These are phyloP conservation scores for Phoxinus phoxinus DNA, from an alignment of 2,113 vertebrate species.

Conservation along the genomic window DNA sequence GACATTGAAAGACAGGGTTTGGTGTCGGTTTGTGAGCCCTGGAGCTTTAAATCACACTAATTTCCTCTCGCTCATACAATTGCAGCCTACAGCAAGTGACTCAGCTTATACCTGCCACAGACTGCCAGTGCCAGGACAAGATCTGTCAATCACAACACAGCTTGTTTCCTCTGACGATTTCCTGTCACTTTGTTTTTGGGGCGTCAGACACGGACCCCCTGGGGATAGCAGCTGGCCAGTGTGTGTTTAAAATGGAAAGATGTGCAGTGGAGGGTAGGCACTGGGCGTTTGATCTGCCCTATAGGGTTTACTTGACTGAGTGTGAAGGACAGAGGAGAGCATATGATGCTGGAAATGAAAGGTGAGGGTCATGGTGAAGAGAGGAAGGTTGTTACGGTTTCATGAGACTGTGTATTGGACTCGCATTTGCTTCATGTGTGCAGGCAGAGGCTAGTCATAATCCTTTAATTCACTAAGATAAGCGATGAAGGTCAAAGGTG, in stretches of 20 bases:
- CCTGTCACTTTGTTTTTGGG: slow-evolving; percentile 56
- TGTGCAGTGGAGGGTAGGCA: neutral
- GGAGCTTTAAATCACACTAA: slow-evolving; percentile 16
- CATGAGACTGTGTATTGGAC: neutral
- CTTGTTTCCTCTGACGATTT: slow-evolving; percentile 60
- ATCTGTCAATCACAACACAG: slow-evolving; percentile 38
- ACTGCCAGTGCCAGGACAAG: neutral
- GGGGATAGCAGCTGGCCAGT: slow-evolving; percentile 56
- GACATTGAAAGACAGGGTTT: neutral
- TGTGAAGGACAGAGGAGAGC: slow-evolving; percentile 12
- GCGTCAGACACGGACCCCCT: slow-evolving; percentile 40
- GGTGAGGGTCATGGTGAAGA: neutral
- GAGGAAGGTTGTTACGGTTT: slow-evolving; percentile 16
- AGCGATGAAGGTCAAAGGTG: slow-evolving; percentile 29
- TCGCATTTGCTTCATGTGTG: neutral
- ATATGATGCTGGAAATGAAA: slow-evolving; percentile 9
- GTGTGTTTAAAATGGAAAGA: slow-evolving; percentile 21
- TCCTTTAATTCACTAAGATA: slow-evolving; percentile 28
- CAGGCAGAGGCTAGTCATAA: neutral
- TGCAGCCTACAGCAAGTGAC: slow-evolving; percentile 7
- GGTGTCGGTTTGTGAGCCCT: neutral
- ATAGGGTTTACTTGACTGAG: neutral
- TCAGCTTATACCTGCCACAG: slow-evolving; percentile 1
- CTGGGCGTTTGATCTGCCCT: slow-evolving; percentile 4
- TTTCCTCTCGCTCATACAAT: neutral